Evolutionary conservation across 2,888 invertebrate genomes (phyloP), one percentile per base, ranked within the genome.

Genomic region (Hirtodrosophila duncani): DNA sequence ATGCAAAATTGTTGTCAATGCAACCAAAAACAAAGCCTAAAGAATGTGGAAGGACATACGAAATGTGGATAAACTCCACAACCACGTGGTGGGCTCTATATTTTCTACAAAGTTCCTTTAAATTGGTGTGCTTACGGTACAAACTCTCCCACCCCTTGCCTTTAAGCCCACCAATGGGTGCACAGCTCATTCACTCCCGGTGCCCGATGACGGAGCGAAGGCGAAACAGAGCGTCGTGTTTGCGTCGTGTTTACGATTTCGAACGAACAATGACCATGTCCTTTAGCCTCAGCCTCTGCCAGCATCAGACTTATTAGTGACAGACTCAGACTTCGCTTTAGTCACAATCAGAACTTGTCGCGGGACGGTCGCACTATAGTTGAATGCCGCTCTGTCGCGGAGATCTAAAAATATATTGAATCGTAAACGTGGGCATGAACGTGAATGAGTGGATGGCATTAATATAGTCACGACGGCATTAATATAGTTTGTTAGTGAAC

Each of bases 271-370:
- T 1, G 21, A 36, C 63, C 67, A 64, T 9, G 39, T 13, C 6
- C 43, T 11, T 2, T 1, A 33, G 9, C 18, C 34, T n/a, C 37
- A 41, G 39, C 50, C 46, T 46, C 51, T 26, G 30, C 31, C 53
- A 39, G 49, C 41, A 31, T 38, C 46, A 37, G 50, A 33, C 30
- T 21, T 31, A 26, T 37, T 48, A 57, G 56, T 45, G 41, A 55
- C 34, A 23, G 38, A 37, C 39, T 37, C 16, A 57, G 63, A 57
- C 58, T 59, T 62, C 24, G 60, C 53, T 81, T 83, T 69, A 84
- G 83, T 84, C 67, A 72, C 78, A 81, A 83, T 77, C 81, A 72
- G 78, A 70, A 69, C 72, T 71, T 74, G 69, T 63, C 56, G 67
- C 66, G 71, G 51, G 67, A 42, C 68, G 75, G 80, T 82, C 67